Conservation (phyloP, 1,140 invertebrate species). For the Ceratoteleas bidentatus region DNA sequence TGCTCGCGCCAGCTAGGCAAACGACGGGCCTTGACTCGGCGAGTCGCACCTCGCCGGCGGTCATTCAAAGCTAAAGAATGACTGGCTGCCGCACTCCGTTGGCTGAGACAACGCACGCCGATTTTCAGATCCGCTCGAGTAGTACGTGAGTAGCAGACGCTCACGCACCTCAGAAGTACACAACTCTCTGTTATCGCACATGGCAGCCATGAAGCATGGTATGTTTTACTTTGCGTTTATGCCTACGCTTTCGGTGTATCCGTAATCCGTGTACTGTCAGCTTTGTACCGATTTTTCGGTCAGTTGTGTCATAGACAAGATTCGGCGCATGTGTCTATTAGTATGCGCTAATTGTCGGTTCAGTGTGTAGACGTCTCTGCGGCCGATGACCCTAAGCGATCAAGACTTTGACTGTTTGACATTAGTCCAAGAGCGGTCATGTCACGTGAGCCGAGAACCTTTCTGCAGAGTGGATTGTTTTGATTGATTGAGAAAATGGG, state of each 20-base stretch:
- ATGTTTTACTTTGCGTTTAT: conserved; percentile 73
- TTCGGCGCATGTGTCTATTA: too few species aligned
- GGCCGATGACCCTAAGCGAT: too few species aligned
- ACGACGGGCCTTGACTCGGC: conserved; percentile 78
- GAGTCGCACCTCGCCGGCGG: conserved; percentile 74
- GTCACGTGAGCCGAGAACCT: too few species aligned
- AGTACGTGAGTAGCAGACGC: conserved; percentile 77
- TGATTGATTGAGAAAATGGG: too few species aligned
- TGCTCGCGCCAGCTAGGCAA: conserved; percentile 76
- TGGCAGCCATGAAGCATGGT: conserved; percentile 83
- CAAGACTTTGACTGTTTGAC: too few species aligned
- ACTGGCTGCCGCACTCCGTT: conserved; percentile 77
- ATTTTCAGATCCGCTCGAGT: conserved; percentile 77
- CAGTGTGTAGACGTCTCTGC: too few species aligned
- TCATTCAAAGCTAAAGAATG: conserved; percentile 79
- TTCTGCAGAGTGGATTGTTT: too few species aligned
- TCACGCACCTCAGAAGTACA: conserved; percentile 75
- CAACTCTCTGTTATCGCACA: conserved; percentile 78
- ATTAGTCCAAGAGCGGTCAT: too few species aligned
- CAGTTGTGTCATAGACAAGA: too few species aligned
- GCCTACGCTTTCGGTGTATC: conserved; percentile 53
- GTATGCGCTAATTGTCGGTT: too few species aligned
- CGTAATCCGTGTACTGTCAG: too few species aligned
- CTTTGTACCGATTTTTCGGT: too few species aligned
- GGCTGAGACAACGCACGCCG: conserved; percentile 76